Evolutionary conservation across 92 coral and sea anemone species (phyloP), one percentile per base, ranked within the genome.

Genomic region (Porites cylindrica): DNA sequence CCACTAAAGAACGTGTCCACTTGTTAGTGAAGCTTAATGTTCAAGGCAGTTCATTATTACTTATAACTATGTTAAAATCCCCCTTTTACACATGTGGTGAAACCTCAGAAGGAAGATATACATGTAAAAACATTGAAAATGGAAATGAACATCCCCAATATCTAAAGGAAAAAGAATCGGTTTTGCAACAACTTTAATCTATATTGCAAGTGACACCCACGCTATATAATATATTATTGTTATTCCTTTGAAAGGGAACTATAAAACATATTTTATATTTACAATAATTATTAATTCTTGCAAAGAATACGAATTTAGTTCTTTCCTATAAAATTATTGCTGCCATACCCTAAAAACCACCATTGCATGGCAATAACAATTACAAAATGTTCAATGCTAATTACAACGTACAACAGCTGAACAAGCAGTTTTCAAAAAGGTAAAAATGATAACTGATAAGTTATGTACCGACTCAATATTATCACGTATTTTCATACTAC

Each of bases 331-430:
- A 73, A 72, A 72, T 73, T 29, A 61, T 70, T 74, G 47, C 16
- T 11, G 11, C 72, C 38, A 47, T 18, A 18, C 52, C 8, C 52
- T 81, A 14, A 21, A 56, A 70, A 58, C 78, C 78, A 14, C 12
- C 38, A 43, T 56, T n/a, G 23, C 23, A 38, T 4, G 47, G 47
- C 47, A 38, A 38, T 38, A 38, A 38, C 47, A 38, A 38, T 38
- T 38, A 38, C 47, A 38, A 38, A 38, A 38, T 2, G 21, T 53
- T 19, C 11, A 50, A 10, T 67, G 50, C 62, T n/a, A 24, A 69
- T 56, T 17, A 54, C 52, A 17, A 47, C 72, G 24, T 54, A 26
- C 47, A 38, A 38, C 80, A 72, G 87, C 87, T 83, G 87, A 83
- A 18, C 52, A 47, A 73, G 51, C 87, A 72, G 51, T 32, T 43